Conservation (phyloP, 1,140 invertebrate genomes). For the Ectropis grisescens region DNA sequence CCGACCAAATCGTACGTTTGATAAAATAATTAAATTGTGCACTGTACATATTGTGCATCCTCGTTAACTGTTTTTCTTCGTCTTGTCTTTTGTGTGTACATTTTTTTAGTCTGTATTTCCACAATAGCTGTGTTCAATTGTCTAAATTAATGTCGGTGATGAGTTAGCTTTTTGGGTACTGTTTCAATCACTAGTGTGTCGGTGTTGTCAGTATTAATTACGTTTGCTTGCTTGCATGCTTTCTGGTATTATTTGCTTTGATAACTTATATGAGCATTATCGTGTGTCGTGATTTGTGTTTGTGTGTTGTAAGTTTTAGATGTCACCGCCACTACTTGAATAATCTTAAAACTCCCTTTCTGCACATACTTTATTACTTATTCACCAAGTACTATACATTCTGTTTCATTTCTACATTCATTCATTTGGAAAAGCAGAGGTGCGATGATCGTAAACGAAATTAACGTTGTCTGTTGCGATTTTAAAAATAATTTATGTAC, state of each 20-base stretch:
- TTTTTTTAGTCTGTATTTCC: constrained; percentile 5
- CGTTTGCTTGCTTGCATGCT: not conserved
- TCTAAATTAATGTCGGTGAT: too few species aligned
- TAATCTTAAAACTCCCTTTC: too few species aligned
- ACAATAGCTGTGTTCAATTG: too few species aligned
- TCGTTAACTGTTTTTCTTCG: constrained; percentile 6
- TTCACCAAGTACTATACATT: constrained; percentile 1
- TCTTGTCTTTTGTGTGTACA: constrained; percentile 6
- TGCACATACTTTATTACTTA: not conserved
- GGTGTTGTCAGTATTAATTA: constrained; percentile 4
- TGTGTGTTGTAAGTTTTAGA: constrained; percentile 40
- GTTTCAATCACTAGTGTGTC: constrained; percentile 7
- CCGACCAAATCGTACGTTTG: constrained; percentile 50
- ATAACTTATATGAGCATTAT: constrained; percentile 38
- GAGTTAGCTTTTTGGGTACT: too few species aligned
- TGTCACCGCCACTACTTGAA: too few species aligned
- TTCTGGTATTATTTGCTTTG: too few species aligned
- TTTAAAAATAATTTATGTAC: too few species aligned
- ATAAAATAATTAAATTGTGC: constrained; percentile 37
- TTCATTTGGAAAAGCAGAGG: too few species aligned
- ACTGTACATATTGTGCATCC: constrained; percentile 41
- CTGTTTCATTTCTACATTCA: too few species aligned
- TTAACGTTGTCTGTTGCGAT: too few species aligned
- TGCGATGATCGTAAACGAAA: too few species aligned
- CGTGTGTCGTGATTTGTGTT: constrained; percentile 64